phyloP scores from a whole-genome alignment of 2,888 invertebrate genomes.

The Patella pellucida region DNA sequence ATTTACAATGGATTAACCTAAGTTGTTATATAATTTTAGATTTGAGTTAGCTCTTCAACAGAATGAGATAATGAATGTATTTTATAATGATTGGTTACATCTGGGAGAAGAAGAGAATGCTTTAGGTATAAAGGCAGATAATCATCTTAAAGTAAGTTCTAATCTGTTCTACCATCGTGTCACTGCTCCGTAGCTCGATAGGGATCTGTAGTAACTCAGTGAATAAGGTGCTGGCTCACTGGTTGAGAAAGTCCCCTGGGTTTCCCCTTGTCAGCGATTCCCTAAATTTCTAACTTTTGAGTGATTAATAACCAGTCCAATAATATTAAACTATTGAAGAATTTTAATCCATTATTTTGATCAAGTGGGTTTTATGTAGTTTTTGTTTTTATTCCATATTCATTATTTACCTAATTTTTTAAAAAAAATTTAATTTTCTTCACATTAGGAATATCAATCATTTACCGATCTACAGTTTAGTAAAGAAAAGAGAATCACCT shows the following conservation, averaged over 20 bases:
- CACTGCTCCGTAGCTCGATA: too few relatives aligned
- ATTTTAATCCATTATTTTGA: too few relatives aligned
- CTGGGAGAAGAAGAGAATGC: slow-evolving; percentile 65
- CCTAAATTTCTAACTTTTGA: too few relatives aligned
- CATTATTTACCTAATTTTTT: background rate
- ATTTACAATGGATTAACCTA: background rate
- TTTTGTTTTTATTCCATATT: background rate
- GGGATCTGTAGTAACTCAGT: too few relatives aligned
- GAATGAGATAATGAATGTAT: slow-evolving; percentile 71
- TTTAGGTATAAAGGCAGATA: slow-evolving; percentile 70
- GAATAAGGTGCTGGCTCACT: too few relatives aligned
- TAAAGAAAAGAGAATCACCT: slow-evolving; percentile 69
- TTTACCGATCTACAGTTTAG: slow-evolving; percentile 71
- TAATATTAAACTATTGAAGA: too few relatives aligned
- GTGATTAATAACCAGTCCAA: too few relatives aligned
- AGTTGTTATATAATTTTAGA: slow-evolving; percentile 39
- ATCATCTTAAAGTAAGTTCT: slow-evolving; percentile 66
- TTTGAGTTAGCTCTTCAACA: slow-evolving; percentile 70
- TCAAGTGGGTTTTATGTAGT: too few relatives aligned
- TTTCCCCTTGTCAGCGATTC: too few relatives aligned
- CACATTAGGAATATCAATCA: slow-evolving; percentile 70
- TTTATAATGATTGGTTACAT: slow-evolving; percentile 69
- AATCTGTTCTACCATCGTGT: too few relatives aligned
- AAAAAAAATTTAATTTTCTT: slow-evolving; percentile 9
- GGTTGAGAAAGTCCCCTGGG: too few relatives aligned